phyloP scores from a whole-genome alignment of 2,888 invertebrate genomes.

The Campopleginae sp. region DNA sequence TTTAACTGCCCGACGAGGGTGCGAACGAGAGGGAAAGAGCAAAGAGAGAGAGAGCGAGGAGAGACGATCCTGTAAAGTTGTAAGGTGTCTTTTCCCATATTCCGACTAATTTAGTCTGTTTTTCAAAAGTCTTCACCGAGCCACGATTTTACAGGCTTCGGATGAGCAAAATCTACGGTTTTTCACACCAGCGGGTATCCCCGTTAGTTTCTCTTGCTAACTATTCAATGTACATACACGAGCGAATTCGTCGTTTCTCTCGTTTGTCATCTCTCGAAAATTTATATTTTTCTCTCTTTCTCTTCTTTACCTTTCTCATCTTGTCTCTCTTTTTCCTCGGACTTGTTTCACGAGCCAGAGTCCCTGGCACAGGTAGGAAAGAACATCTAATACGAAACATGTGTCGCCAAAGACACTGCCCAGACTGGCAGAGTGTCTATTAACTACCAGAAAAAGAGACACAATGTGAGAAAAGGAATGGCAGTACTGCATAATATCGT shows the following conservation, averaged over 20 bases:
- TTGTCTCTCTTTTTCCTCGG: slow-evolving; percentile 17
- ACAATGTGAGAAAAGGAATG: background rate
- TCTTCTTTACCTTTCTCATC: slow-evolving; percentile 13
- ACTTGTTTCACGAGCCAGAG: slow-evolving; percentile 45
- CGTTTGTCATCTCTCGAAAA: background rate
- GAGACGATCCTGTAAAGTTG: slow-evolving; percentile 5
- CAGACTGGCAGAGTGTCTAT: slow-evolving; percentile 12
- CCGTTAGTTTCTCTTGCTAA: slow-evolving; percentile 16
- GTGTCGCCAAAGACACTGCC: slow-evolving; percentile 66
- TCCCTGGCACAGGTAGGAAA: slow-evolving; percentile 74
- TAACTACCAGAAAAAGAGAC: background rate
- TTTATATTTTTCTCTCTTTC: slow-evolving; percentile 17
- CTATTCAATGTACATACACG: slow-evolving; percentile 26
- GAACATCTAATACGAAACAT: slow-evolving; percentile 79
- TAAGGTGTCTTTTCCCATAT: slow-evolving; percentile 37
- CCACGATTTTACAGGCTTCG: slow-evolving; percentile 53
- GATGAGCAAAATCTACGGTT: slow-evolving; percentile 53
- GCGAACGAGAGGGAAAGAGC: background rate
- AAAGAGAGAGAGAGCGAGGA: background rate
- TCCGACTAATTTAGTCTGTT: background rate
- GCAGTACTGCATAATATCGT: background rate
- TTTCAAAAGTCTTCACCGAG: slow-evolving; percentile 14
- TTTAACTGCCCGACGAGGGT: slow-evolving; percentile 55
- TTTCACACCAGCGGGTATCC: slow-evolving; percentile 54
- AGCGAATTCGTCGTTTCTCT: slow-evolving; percentile 18